Evolutionary conservation across 2,888 invertebrate species (phyloP), one percentile per base, ranked within the genome.

Genomic region (Monochamus alternatus): DNA sequence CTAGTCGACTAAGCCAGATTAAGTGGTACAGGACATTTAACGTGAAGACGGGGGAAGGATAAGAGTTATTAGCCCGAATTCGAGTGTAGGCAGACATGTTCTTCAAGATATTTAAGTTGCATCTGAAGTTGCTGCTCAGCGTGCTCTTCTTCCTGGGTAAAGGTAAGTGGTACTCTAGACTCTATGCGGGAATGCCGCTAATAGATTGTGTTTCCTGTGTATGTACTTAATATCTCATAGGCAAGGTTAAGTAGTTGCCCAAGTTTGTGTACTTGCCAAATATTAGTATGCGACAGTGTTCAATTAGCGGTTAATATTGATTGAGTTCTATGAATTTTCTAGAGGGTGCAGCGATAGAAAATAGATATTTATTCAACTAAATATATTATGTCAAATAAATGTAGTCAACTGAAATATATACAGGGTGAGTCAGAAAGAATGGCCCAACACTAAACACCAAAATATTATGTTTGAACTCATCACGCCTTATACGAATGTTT

Each of bases 1-100:
- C 83, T 83, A 81, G 83, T 83, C 81, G 71, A 77, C 80, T 83
- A 84, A 84, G 82, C 77, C 80, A 75, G 78, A 81, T 81, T 84
- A 82, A 81, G 77, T 75, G 75, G 73, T 77, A 75, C 79, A 75
- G 78, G 73, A 76, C 80, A 77, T 79, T 79, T 74, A 77, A 78
- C 79, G 76, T 75, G 75, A 72, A 74, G 66, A 62, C 60, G 58
- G 51, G 44, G 51, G 14, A 31, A 51, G 30, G 71, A 71, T 60
- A 63, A 64, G 60, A 60, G 31, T 69, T 59, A 69, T 69, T 69
- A 69, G 22, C 60, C 60, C 47, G 47, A 60, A 60, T 30, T 60
- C 47, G 38, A 58, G 70, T 52, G 70, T 62, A 30, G 22, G 58
- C 68, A 43, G 47, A 31, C 51, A 69, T 69, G 69, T 60, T 69